Evolutionary conservation across 2,888 invertebrate species (phyloP).

Genomic region (Cerceris ruficornis): DNA sequence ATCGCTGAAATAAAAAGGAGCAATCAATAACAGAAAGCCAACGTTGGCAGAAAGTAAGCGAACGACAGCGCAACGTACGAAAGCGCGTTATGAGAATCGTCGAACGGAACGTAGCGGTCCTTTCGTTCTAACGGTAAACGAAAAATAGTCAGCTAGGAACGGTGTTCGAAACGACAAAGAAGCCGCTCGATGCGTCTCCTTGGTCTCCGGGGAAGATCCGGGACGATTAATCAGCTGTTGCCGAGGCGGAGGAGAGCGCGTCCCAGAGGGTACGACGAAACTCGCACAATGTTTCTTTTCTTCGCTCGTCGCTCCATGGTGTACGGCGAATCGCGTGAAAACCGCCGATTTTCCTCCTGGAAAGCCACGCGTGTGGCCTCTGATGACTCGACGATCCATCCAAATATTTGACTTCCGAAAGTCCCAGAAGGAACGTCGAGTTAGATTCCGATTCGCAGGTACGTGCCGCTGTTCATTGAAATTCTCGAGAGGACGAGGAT

Average conservation of each 20-base stretch:
- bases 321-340: constrained; percentile 55
- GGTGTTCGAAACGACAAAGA: constrained; percentile 77
- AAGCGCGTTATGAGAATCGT: constrained; percentile 55
- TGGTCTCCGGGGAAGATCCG: constrained; percentile 73
- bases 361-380: constrained; percentile 67
- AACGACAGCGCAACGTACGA: constrained; percentile 6
- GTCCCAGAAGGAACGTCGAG: constrained; percentile 40
- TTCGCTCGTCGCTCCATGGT: constrained; percentile 44
- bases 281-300: constrained; percentile 77
- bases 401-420: constrained; percentile 75
- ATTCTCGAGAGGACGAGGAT: constrained; percentile 46
- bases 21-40: neutral
- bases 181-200: constrained; percentile 77
- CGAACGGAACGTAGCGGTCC: constrained; percentile 41
- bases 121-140: constrained; percentile 69
- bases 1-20: neutral
- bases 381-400: constrained; percentile 76
- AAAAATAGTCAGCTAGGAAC: constrained; percentile 74
- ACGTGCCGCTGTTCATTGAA: constrained; percentile 41
- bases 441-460: constrained; percentile 36
- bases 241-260: constrained; percentile 77
- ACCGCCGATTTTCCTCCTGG: constrained; percentile 60
- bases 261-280: constrained; percentile 68
- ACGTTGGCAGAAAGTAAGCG: constrained; percentile 1
- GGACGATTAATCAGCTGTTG: constrained; percentile 82